Evolutionary conservation across 2,888 invertebrate species (phyloP).

Genomic region (Cheilosia vernalis): DNA sequence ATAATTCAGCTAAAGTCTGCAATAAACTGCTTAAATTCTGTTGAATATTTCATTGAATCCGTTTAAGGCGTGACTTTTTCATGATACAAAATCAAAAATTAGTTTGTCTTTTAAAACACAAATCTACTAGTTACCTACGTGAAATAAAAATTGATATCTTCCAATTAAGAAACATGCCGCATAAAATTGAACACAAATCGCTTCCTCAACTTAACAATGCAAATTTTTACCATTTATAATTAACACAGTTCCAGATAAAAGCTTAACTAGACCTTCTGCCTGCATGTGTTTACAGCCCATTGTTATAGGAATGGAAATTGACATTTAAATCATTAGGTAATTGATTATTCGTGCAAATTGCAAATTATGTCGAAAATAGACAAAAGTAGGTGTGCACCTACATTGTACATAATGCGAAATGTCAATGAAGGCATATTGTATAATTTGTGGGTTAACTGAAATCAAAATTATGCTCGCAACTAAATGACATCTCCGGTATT

Average conservation of each 20-base stretch:
- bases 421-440: not conserved
- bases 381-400: too few species aligned
- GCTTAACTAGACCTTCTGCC: not conserved
- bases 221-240: slow-evolving; percentile 12
- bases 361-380: not conserved
- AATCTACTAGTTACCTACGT: not conserved
- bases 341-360: not conserved
- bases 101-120: not conserved
- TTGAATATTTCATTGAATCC: too few species aligned
- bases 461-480: not conserved
- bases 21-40: too few species aligned
- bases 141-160: too few species aligned
- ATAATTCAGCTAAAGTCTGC: too few species aligned
- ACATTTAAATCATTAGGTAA: not conserved
- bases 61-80: too few species aligned
- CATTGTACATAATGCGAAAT: not conserved
- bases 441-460: not conserved
- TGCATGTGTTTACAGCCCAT: not conserved
- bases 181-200: not conserved
- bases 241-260: not conserved
- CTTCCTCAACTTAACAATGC: slow-evolving; percentile 28
- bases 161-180: not conserved
- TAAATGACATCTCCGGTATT: not conserved
- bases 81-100: not conserved
- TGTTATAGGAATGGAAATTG: not conserved